Evolutionary conservation across 1,140 invertebrate species (phyloP), one percentile per base, ranked within the genome.

Genomic region (Steinernema feltiae): DNA sequence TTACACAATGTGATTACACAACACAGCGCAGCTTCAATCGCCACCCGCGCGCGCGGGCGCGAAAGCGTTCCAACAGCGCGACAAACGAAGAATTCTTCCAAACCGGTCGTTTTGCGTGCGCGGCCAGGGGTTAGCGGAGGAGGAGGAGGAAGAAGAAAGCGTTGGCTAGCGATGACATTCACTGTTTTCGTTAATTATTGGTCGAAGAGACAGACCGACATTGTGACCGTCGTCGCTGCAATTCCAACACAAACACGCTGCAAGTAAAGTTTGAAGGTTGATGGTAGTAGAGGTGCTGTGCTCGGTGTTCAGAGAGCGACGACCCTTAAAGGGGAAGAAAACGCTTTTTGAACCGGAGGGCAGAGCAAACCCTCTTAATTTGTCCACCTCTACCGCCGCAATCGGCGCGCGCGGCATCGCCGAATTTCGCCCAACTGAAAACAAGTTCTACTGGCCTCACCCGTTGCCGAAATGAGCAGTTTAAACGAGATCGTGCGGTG

Each of bases 401-500:
- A 41, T 7, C 35, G 7, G 35, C 35, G 18, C 35, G 18, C 35
- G 53, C 12, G 53, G 12, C 7, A 63, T 27, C 12, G 53, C 53
- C 7, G 24, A 17, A 17, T 63, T 63, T 27, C 53, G 53, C 24
- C 24, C 53, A 27, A 27, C n/a, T n/a, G n/a, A n/a, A 21, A 63
- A 63, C 53, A 63, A 63, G 53, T 63, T 63, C 24, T 63, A 7
- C 15, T 41, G 7, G 7, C 18, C 35, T 41, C 18, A 7, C 35
- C 53, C 12, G 53, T 63, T 63, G 53, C 53, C 53, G 53, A 63
- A 63, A 27, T n/a, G 53, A 63, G 53, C 53, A 63, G 53, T 63
- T 63, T 63, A 63, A 63, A 63, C 24, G 53, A 63, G 53, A 63
- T 27, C 15, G 53, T 63, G n/a, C n/a, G n/a, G n/a, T n/a, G n/a